Base-by-base conservation (phyloP, 2,113 vertebrate genomes). In the Macquaria australasica region DNA sequence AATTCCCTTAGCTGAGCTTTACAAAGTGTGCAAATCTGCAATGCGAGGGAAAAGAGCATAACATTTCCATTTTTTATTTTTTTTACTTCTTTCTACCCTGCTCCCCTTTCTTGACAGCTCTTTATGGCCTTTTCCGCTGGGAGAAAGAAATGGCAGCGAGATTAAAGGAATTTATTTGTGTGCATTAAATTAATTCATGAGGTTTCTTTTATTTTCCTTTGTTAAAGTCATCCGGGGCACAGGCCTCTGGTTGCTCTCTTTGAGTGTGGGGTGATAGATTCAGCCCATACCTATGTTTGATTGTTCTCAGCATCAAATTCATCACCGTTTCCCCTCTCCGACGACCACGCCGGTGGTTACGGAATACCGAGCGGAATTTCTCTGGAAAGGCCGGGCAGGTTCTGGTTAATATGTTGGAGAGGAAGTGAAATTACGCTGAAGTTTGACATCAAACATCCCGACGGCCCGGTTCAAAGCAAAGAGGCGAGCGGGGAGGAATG, bases 161-260 rank as follows among this genome's bases (percentile, higher is more conserved):
- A 95, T 94, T 91, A 95, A 95, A 95, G 91, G 93, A 87, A 89
- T 86, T 84, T 93, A 93, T 93, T 93, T 92, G 90, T 86, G 82
- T 51, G 81, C 73, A 85, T 88, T 87, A 89, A 87, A 94, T 87
- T 72, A 93, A 93, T 94, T 92, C 88, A 83, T 79, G 78, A 82
- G 87, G 79, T 90, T 87, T 84, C 66, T 48, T 81, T 90, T 73
- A 48, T 85, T 88, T 90, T 79, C 88, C 63, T 91, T 91, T 86
- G 85, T 88, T 85, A 81, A 84, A 91, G 69, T 85, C 89, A 86
- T 94, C 86, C 91, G 66, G 90, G 58, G 90, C 74, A 28, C 81
- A 80, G 91, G 86, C 86, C 87, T 91, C 82, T n/a, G 83, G 83
- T 86, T 84, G 82, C 87, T 91, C 89, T 91, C 89, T 91, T 87